Evolutionary conservation across 2,888 invertebrate genomes (phyloP), one percentile per base, ranked within the genome.

Genomic region (Andrena camellia): DNA sequence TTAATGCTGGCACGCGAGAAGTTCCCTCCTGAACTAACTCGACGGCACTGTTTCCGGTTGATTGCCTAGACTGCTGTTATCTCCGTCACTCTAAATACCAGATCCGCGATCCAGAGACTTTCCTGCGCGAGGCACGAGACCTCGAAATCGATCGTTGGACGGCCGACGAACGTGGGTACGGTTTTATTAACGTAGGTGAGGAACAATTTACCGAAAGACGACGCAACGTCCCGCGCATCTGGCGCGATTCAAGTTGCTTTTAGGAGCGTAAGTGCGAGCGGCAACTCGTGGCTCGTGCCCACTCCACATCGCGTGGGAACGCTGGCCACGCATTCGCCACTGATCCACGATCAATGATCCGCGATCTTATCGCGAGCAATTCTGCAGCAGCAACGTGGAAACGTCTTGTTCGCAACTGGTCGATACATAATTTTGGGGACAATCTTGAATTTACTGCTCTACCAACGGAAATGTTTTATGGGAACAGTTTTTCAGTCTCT

Each of bases 141-240:
- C 83, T 42, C 81, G 57, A 79, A 81, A 75, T 74, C 81, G 86
- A 77, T 81, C 17, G 59, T 71, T 54, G 62, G 8, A 52, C 33
- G 54, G 10, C 23, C 62, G 66, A 54, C 67, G 70, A 62, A 75
- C 62, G 76, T 87, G 75, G 86, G 85, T 72, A 26, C 78, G 60
- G 64, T 35, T 88, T 86, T 79, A 88, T 84, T 78, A 87, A 85
- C 85, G 85, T 85, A 81, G 84, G 88, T 86, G 83, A 71, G 66
- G 78, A 5, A 71, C 80, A 80, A 86, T 82, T 81, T 76, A 52
- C 54, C 77, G 31, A 29, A 62, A 71, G 80, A 78, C 70, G 67
- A 81, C 70, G 13, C 82, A 74, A 88, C 77, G 86, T 63, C 73
- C 57, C 64, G 67, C 31, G 59, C 83, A 83, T 85, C 87, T 86